Evolutionary conservation across 1,140 invertebrate species (phyloP), one percentile per base, ranked within the genome.

Genomic region (Pseudoatta argentina): DNA sequence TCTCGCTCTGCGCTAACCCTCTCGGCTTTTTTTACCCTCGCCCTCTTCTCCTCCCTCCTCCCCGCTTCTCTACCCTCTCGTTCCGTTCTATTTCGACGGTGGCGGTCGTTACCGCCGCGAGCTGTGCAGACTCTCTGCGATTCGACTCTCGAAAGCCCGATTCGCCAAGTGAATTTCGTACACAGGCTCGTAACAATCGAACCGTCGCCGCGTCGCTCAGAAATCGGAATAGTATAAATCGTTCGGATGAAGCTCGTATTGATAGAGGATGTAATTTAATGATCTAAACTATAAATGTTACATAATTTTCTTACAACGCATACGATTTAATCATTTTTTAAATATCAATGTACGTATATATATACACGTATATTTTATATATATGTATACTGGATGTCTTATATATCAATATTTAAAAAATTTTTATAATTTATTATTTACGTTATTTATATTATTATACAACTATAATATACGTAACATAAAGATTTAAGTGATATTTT

Each of bases 31-130:
- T 75, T 64, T n/a, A 59, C 61, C 66, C 77, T 53, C 53, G 10
- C 53, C 12, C 66, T 6, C 21, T 27, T 21, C 66, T 7, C 34
- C 39, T n/a, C 24, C 53, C 39, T 14, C 27, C 63, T 0, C 24
- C 34, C 48, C 12, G 48, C 12, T 51, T 61, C 39, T 59, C 69
- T n/a, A 51, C 8, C 34, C 55, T 63, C 69, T 83, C 79, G 55
- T 82, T 73, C 79, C 39, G 79, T 83, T 63, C 79, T 83, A 83
- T 83, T 83, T 83, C 79, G 69, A 72, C 67, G 67, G 51, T 30
- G 79, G 67, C 53, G 79, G 69, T 83, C 79, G 79, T 83, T 83
- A 83, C 69, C 69, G 69, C 79, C 39, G 79, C 79, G 79, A 82
- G 79, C 53, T 72, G 67, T 72, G 79, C 67, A 57, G 67, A 59